A percentile compares a stretch with the other conserved stretches of the same genome.
These are phyloP conservation scores for Rattus norvegicus DNA, from an alignment of 2,113 vertebrate species.

Conservation along the genomic window DNA sequence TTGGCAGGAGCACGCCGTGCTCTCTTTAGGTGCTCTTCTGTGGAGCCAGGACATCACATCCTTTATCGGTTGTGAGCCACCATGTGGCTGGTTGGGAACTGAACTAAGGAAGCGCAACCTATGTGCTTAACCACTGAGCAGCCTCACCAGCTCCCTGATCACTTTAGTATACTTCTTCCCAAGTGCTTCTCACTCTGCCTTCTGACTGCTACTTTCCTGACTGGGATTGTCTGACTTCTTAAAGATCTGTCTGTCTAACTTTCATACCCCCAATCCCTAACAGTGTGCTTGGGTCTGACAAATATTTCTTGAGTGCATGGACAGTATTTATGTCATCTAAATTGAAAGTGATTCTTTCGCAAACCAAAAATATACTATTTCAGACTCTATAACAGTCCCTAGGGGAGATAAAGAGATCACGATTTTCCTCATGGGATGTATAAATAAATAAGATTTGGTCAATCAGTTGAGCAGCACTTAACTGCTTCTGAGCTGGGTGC, in stretches of 20 bases:
- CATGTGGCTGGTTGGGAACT: not conserved
- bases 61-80: not conserved
- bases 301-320: not conserved
- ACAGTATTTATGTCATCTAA: conserved; percentile 34
- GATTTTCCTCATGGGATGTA: not conserved
- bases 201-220: not conserved
- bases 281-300: not conserved
- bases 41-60: not conserved
- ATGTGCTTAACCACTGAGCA: not conserved
- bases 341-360: conserved; percentile 21
- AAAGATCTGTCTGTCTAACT: conserved; percentile 31
- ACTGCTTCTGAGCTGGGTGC: not conserved
- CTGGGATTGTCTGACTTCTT: not conserved
- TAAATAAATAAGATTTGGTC: not conserved
- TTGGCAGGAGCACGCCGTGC: not conserved
- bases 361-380: not conserved
- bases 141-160: not conserved
- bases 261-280: not conserved
- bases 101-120: not conserved
- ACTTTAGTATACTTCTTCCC: not conserved
- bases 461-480: not conserved
- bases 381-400: not conserved
- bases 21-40: not conserved
- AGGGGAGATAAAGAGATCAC: not conserved
- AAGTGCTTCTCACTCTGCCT: not conserved